A percentile compares a stretch with the other conserved stretches of the same genome.
Conservation (phyloP, 2,888 invertebrate genomes). For the Eristalinus sepulchralis region DNA sequence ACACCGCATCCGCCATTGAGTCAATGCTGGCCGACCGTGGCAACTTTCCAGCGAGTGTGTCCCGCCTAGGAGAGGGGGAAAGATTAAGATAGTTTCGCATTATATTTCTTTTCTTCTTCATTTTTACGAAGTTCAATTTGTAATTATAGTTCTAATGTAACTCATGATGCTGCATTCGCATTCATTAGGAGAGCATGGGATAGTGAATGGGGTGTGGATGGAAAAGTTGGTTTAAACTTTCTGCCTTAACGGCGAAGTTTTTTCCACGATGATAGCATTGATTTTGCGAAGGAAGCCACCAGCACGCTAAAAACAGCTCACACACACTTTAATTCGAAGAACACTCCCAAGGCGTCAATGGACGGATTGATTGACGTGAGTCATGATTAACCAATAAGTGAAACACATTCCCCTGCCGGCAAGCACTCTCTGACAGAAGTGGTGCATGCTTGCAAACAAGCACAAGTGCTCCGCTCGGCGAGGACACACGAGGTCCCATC, state of each 20-base stretch:
- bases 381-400: slow-evolving; percentile 56
- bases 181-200: not conserved
- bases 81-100: slow-evolving; percentile 44
- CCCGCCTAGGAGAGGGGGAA: slow-evolving; percentile 53
- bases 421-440: slow-evolving; percentile 27
- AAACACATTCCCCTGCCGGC: slow-evolving; percentile 18
- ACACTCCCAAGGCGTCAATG: slow-evolving; percentile 8
- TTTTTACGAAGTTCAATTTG: slow-evolving; percentile 6
- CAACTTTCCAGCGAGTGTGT: slow-evolving; percentile 75
- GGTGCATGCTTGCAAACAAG: slow-evolving; percentile 50
- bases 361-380: slow-evolving; percentile 32
- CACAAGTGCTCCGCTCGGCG: slow-evolving; percentile 6
- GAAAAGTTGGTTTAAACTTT: not conserved
- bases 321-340: not conserved
- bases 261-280: not conserved
- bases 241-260: not conserved
- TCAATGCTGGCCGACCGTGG: slow-evolving; percentile 91
- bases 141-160: slow-evolving; percentile 16
- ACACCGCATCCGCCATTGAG: slow-evolving; percentile 88
- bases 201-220: not conserved
- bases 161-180: slow-evolving; percentile 23
- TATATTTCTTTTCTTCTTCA: not conserved
- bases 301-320: not conserved
- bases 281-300: not conserved
- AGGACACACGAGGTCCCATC: slow-evolving; percentile 23